Evolutionary conservation across 1,140 invertebrate species (phyloP), one percentile per base, ranked within the genome.

Genomic region (Chionoecetes opilio): DNA sequence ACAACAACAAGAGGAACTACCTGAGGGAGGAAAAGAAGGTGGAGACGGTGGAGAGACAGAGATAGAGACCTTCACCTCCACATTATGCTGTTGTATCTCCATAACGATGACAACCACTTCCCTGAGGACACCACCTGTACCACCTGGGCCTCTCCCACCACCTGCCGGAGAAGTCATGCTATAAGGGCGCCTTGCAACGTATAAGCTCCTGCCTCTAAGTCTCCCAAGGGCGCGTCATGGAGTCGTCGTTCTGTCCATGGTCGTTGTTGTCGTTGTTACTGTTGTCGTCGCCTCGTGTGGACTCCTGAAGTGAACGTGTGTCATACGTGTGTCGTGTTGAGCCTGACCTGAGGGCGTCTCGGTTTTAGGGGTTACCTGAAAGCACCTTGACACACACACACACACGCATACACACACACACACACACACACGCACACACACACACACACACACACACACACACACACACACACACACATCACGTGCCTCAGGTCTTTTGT

Each of bases 61-160:
- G 26, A 37, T 31, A 32, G 38, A 34, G 46, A 63, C 17, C 32
- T 29, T 29, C 29, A 85, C 9, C 34, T 35, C 31, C 53, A 31
- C 85, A 41, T 32, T 88, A 93, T 93, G 93, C 93, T 93, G 82
- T 93, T 46, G 38, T 93, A 93, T 38, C 86, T 93, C 0, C 93
- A 93, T 53, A 93, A 85, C 41, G 93, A 93, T 86, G 93, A 93
- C 93, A 93, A 93, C 86, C 93, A 93, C 53, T 93, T 93, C 85
- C 53, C 93, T 35, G 93, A 93, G 34, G 11, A 34, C 53, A 35
- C 3, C 53, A n/a, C 90, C 41, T 26, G 21, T 17, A 53, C 21
- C 46, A 53, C 46, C 46, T 14, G 11, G 11, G 21, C 46, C 89
- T n/a, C 35, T 26, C n/a, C 89, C 35, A 17, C 29, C 29, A 35